Conservation (phyloP, 1,140 invertebrate species). For the Lordiphosa clarofinis region DNA sequence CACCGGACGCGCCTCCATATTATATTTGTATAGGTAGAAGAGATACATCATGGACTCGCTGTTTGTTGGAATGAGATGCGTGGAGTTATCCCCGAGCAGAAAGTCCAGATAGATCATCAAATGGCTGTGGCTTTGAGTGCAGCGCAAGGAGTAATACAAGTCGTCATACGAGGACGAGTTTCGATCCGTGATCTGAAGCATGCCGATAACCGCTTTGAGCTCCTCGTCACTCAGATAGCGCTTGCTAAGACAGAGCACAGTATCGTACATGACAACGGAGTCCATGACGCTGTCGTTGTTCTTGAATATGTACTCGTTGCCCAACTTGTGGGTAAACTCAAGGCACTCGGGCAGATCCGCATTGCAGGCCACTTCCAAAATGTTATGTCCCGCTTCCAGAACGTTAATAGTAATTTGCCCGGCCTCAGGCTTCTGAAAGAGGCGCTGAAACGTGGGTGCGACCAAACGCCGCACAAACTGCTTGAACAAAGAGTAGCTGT, state of each 20-base stretch:
- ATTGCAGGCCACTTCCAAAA: constrained; percentile 52
- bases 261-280: constrained; percentile 43
- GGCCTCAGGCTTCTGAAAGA: constrained; percentile 12
- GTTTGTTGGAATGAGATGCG: constrained; percentile 44
- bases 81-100: constrained; percentile 53
- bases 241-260: constrained; percentile 51
- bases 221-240: constrained; percentile 47
- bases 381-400: constrained; percentile 6
- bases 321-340: constrained; percentile 38
- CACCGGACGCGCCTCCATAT: constrained; percentile 33
- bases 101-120: constrained; percentile 50
- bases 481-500: constrained; percentile 79
- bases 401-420: constrained; percentile 7
- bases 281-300: constrained; percentile 26
- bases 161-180: constrained; percentile 50
- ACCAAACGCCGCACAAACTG: constrained; percentile 60
- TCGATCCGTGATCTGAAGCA: constrained; percentile 30
- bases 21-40: constrained; percentile 52
- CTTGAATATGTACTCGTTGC: constrained; percentile 54
- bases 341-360: constrained; percentile 60
- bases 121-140: constrained; percentile 52
- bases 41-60: constrained; percentile 61
- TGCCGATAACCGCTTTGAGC: constrained; percentile 38
- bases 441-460: constrained; percentile 48
- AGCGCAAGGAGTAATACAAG: constrained; percentile 60